phyloP scores from a whole-genome alignment of 1,140 invertebrate genomes.

The Papilio polytes region DNA sequence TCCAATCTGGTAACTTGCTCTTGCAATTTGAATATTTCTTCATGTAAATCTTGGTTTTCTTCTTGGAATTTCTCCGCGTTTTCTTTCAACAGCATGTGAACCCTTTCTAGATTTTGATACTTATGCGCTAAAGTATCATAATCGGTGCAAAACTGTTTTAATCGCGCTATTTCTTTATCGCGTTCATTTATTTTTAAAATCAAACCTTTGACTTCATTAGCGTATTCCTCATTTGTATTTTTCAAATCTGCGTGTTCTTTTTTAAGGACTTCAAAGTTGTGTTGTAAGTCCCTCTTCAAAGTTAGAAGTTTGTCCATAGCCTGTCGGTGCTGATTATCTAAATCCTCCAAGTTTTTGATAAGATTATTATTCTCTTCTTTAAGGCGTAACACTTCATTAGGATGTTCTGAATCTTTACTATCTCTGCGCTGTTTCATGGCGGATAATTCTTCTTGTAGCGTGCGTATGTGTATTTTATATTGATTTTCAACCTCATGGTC shows the following conservation, averaged over 20 bases:
- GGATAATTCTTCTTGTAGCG: conserved; percentile 75
- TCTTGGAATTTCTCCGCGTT: conserved; percentile 79
- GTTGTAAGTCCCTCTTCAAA: conserved; percentile 86
- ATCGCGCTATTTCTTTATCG: conserved; percentile 70
- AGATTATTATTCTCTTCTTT: conserved; percentile 84
- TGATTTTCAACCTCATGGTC: conserved; percentile 61
- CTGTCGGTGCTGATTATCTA: conserved; percentile 89
- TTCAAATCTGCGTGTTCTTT: conserved; percentile 84
- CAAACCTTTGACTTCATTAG: conserved; percentile 75
- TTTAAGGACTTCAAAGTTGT: conserved; percentile 85
- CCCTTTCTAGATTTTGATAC: conserved; percentile 79
- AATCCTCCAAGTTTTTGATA: conserved; percentile 86
- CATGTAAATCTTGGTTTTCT: conserved; percentile 81
- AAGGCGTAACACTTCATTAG: conserved; percentile 55
- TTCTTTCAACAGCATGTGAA: conserved; percentile 75
- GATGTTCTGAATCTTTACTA: conserved; percentile 58
- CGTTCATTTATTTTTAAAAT: conserved; percentile 80
- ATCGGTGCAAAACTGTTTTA: conserved; percentile 62
- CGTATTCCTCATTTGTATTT: conserved; percentile 80
- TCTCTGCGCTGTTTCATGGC: conserved; percentile 67
- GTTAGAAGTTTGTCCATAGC: conserved; percentile 87
- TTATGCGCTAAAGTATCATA: conserved; percentile 77
- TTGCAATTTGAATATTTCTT: conserved; percentile 81
- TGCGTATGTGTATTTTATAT: conserved; percentile 70
- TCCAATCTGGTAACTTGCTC: conserved; percentile 79